Evolutionary conservation across 2,888 invertebrate species (phyloP).

Genomic region (Chymomyza procnemis): DNA sequence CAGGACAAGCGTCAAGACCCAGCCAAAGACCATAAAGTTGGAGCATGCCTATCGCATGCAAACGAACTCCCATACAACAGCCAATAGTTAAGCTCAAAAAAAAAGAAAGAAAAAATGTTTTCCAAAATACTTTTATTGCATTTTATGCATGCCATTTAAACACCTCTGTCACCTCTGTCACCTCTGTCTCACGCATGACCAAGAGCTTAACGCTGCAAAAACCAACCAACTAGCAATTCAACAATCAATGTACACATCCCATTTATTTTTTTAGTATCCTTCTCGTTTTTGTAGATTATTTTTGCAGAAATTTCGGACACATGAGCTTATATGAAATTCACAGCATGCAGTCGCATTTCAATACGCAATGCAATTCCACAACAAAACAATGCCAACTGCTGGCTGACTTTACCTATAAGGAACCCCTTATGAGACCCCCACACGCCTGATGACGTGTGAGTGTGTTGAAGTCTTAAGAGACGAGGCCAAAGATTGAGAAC

Average conservation of each 20-base stretch:
- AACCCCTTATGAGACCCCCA: not conserved
- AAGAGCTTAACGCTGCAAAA: too few species aligned
- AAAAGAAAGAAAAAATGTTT: not conserved
- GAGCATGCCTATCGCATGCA: too few species aligned
- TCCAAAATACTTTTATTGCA: not conserved
- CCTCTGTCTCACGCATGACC: too few species aligned
- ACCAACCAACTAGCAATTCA: not conserved
- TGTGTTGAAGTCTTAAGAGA: conserved; percentile 42
- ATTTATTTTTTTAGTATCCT: not conserved
- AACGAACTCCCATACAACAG: not conserved
- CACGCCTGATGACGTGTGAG: conserved; percentile 21
- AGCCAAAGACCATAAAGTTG: too few species aligned
- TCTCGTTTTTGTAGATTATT: not conserved
- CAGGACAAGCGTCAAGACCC: too few species aligned
- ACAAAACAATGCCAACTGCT: conserved; percentile 11
- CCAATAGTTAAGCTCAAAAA: not conserved
- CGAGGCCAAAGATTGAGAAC: not conserved
- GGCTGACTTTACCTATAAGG: not conserved
- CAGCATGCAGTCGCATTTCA: conserved; percentile 18
- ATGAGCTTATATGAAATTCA: not conserved
- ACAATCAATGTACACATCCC: not conserved
- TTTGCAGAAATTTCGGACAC: conserved; percentile 18
- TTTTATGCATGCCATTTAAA: not conserved
- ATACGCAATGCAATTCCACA: conserved; percentile 25
- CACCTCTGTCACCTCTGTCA: not conserved